Evolutionary conservation across 2,113 vertebrate genomes (phyloP), one percentile per base, ranked within the genome.

Genomic region (Emberiza fucata): DNA sequence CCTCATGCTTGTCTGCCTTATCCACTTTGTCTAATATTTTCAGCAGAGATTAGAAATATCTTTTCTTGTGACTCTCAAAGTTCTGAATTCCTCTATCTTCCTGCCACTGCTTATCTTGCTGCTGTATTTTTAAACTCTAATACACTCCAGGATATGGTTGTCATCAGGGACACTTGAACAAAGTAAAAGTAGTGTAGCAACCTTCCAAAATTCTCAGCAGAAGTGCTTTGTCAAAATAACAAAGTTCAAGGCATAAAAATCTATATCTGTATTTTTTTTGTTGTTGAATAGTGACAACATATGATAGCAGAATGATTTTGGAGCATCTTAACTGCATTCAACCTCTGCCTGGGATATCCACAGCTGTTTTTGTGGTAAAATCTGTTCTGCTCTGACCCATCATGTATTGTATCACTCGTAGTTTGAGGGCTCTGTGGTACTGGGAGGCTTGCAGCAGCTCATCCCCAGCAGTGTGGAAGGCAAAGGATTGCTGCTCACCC

Each of bases 61-160:
- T 96, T 84, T 84, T 94, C 66, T 92, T 93, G 68, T 29, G 69
- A 83, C 64, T 84, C 81, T 93, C 88, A 47, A 75, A 90, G 90
- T 96, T 91, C 86, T 94, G 92, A 96, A 93, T 96, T 93, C 73
- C 48, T 90, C 92, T 94, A 75, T 96, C 93, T 90, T 94, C 57
- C 90, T 92, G 88, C 82, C 92, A 50, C 92, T 76, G 72, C 86
- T 96, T 96, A 96, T 95, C 95, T 94, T 73, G 79, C 90, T 93
- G 72, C 72, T 94, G 65, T 92, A 64, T 81, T 96, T 97, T 96
- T 93, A 92, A 96, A 69, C 86, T 76, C 72, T 81, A 92, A 93
- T 93, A 83, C 47, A 66, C 85, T 96, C 64, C 60, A 88, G 79
- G 87, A 92, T 94, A 61, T 54, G 69, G 64, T 91, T 94, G 83